These are phyloP conservation scores for Callospermophilus lateralis DNA, from an alignment of 2,113 vertebrate genomes.

Conservation along the genomic window DNA sequence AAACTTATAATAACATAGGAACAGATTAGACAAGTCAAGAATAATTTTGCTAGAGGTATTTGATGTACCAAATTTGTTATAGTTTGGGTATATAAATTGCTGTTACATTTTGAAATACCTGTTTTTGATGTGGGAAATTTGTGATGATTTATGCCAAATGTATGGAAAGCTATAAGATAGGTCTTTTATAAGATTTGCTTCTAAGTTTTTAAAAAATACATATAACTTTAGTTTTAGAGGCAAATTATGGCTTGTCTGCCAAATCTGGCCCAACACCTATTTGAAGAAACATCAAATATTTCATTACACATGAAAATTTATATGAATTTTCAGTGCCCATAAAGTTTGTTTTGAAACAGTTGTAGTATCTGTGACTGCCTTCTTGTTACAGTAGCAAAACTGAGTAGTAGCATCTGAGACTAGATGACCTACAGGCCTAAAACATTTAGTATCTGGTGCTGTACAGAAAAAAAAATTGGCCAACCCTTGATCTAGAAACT, in stretches of 20 bases:
- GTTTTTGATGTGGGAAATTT: background rate
- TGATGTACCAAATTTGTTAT: background rate
- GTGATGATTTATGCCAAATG: background rate
- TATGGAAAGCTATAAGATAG: background rate
- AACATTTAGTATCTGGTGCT: background rate
- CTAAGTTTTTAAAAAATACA: background rate
- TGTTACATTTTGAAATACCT: background rate
- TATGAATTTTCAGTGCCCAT: background rate
- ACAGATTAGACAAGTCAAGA: background rate
- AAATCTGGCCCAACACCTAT: background rate
- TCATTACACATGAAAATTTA: background rate
- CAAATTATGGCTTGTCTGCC: background rate
- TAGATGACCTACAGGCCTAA: background rate
- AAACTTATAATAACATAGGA: background rate
- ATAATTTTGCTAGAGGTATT: background rate
- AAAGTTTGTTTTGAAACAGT: conserved; percentile 28
- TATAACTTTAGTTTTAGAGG: conserved; percentile 20
- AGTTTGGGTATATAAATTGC: background rate
- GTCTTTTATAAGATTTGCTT: conserved; percentile 6
- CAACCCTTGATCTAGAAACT: background rate
- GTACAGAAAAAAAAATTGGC: background rate
- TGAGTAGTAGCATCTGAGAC: background rate
- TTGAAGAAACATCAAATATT: background rate
- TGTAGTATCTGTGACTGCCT: background rate
- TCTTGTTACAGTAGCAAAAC: background rate